Conservation (phyloP, 2,113 vertebrate species). For the Stercorarius parasiticus region DNA sequence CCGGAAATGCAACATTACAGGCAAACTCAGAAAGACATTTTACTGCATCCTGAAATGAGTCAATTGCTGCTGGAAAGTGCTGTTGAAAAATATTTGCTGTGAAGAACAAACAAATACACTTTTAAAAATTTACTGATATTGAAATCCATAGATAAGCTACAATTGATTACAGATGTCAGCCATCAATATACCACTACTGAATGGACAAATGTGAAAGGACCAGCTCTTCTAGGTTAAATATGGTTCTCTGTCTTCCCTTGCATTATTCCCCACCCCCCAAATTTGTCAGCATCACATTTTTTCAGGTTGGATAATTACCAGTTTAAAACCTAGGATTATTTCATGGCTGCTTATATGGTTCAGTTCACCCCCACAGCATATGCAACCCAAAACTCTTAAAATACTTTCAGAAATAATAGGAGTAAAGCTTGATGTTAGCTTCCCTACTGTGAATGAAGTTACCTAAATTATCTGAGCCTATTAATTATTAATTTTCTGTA, state of each 20-base stretch:
- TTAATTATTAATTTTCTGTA: neutral
- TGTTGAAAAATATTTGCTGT: slow-evolving; percentile 91
- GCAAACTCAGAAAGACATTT: slow-evolving; percentile 98
- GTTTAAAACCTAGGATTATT: neutral
- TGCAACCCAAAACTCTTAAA: neutral
- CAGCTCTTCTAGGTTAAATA: neutral
- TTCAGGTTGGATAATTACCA: neutral
- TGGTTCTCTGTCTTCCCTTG: neutral
- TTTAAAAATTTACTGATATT: neutral
- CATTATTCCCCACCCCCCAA: neutral
- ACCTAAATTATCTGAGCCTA: neutral
- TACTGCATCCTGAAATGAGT: slow-evolving; percentile 97
- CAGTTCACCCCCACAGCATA: neutral
- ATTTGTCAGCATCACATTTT: neutral
- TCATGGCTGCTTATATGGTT: neutral
- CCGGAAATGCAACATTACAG: slow-evolving; percentile 93
- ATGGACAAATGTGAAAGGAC: neutral
- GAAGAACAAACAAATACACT: neutral
- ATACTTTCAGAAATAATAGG: neutral
- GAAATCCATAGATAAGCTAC: neutral
- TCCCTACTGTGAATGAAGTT: neutral
- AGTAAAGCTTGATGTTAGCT: neutral
- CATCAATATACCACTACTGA: neutral
- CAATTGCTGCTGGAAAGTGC: slow-evolving; percentile 95
- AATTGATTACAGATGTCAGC: neutral